phyloP scores from a whole-genome alignment of 2,888 invertebrate genomes.

The Notodonta ziczac region DNA sequence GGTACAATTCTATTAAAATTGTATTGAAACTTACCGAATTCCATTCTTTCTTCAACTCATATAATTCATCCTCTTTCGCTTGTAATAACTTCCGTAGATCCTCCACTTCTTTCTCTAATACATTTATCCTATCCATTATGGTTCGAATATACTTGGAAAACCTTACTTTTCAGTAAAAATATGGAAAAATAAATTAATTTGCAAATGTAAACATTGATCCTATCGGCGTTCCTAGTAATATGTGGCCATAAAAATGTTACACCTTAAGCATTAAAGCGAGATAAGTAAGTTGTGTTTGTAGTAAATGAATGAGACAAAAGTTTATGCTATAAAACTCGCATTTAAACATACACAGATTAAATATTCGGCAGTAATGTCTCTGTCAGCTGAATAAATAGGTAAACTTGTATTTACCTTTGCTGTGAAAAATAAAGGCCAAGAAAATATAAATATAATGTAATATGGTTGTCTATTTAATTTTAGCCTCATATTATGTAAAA shows the following conservation, averaged over 20 bases:
- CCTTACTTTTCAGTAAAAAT: neutral
- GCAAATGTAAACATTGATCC: neutral
- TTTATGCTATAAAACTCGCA: neutral
- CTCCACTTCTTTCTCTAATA: conserved; percentile 76
- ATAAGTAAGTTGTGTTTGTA: neutral
- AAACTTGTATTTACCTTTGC: too few species aligned
- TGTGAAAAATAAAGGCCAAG: too few species aligned
- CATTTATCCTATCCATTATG: conserved; percentile 57
- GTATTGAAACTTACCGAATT: conserved; percentile 48
- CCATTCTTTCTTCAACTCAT: conserved; percentile 66
- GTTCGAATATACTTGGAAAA: neutral
- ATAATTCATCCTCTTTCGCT: conserved; percentile 79
- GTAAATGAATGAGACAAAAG: neutral
- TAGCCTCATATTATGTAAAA: too few species aligned
- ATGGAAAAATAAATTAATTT: neutral
- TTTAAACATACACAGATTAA: neutral
- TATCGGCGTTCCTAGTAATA: neutral
- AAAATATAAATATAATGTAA: too few species aligned
- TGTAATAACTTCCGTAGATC: conserved; percentile 70
- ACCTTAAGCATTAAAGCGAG: conserved; percentile 1
- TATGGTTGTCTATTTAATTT: too few species aligned
- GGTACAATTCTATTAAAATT: conserved; percentile 1
- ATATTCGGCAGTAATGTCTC: neutral
- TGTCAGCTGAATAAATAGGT: too few species aligned
- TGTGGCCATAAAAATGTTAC: neutral